Evolutionary conservation across 2,113 vertebrate genomes (phyloP), one percentile per base, ranked within the genome.

Genomic region (Corythornis madagascariensis): DNA sequence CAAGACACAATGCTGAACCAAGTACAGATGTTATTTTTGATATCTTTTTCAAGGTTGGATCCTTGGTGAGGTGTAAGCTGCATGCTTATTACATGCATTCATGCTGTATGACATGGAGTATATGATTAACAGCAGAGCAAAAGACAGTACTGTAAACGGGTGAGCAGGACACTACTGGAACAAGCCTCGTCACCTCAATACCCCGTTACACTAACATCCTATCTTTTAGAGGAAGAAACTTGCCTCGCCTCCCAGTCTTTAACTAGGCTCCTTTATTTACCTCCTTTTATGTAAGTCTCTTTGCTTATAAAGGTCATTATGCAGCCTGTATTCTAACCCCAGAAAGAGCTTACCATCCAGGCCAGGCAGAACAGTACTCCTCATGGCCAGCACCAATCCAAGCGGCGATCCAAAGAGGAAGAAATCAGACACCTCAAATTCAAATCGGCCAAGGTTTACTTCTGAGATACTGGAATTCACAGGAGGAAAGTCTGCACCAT

Each of bases 371-470:
- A 99, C 99, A 1, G 98, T 99, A 90, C 98, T 98, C 96, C 99
- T 98, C 99, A 99, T 99, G 94, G 99, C 99, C 96, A 99, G 96
- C 89, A 99, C 99, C 78, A 99, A 97, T 74, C 99, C 99, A 92
- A 99, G 97, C 0, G 99, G 99, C 1, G 99, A 99, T 60, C 99
- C 99, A 31, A 99, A 98, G 88, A 99, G 98, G 97, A 99, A 99
- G 97, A 99, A 99, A 93, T 99, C 98, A 0, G 99, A 99, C 92
- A 99, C 99, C 3, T 99, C 98, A 20, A 99, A 99, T 88, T 99
- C 99, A 90, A 99, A 99, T 35, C 97, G 97, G 38, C 99, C 98
- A 22, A 98, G 96, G 93, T 97, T 98, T 87, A 98, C 95, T 86
- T 98, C 95, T 22, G 96, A 87, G 38, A 98, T 95, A 91, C 96